Conservation (phyloP, 1,140 invertebrate genomes). For the Pseudomyrmex gracilis region DNA sequence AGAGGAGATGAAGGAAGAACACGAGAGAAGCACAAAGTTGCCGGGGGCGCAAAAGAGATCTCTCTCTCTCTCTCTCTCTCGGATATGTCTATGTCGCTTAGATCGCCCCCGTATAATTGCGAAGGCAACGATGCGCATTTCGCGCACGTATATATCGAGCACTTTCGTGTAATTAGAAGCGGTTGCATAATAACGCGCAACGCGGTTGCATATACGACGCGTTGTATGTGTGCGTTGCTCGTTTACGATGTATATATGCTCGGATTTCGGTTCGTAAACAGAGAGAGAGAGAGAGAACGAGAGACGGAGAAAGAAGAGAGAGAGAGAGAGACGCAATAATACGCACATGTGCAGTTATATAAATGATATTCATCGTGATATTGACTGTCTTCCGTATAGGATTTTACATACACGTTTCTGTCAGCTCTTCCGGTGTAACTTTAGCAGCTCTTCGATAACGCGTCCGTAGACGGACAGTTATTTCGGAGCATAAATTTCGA, state of each 20-base stretch:
- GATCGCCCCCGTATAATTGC: background rate
- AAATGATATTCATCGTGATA: background rate
- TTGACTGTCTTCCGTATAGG: background rate
- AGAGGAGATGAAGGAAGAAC: background rate
- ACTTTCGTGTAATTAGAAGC: conserved; percentile 50
- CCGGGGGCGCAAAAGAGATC: background rate
- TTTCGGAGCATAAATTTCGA: too few species aligned
- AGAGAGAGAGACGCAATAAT: conserved; percentile 17
- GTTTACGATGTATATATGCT: conserved; percentile 2
- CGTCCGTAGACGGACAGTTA: too few species aligned
- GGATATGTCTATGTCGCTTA: background rate
- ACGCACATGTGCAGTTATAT: background rate
- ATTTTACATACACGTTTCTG: background rate
- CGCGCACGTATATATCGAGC: conserved; percentile 17
- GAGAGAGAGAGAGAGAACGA: background rate
- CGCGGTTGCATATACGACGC: too few species aligned
- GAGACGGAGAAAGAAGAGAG: too few species aligned
- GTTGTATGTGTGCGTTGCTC: background rate
- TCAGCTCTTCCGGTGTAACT: background rate
- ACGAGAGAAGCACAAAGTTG: conserved; percentile 3
- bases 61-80: too few species aligned
- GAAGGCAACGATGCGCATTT: background rate
- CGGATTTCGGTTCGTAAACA: conserved; percentile 25
- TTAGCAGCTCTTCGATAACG: background rate
- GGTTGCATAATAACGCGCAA: conserved; percentile 19